phyloP scores from a whole-genome alignment of 2,888 invertebrate species.

The Phalangium opilio region DNA sequence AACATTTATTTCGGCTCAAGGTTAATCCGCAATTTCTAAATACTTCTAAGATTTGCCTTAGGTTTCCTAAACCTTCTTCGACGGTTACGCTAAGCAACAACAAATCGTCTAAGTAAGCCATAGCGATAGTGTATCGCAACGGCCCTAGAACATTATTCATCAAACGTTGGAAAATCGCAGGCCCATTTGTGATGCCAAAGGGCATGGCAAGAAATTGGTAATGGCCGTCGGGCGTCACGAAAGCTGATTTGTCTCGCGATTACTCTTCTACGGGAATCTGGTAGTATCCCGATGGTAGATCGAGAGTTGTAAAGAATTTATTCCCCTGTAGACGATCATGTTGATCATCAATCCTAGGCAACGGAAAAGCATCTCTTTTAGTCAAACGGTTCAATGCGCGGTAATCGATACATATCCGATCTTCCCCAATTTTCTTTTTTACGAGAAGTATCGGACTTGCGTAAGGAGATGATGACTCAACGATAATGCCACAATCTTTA shows the following conservation, averaged over 20 bases:
- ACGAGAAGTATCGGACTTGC: background rate
- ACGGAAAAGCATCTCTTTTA: slow-evolving; percentile 5
- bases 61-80: background rate
- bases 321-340: background rate
- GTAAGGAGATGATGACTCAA: too few relatives aligned
- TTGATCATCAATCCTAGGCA: slow-evolving; percentile 7
- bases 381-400: slow-evolving; percentile 9
- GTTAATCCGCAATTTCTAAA: background rate
- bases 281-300: slow-evolving; percentile 1
- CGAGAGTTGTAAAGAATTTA: slow-evolving; percentile 2
- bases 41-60: background rate
- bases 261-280: background rate
- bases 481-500: too few relatives aligned
- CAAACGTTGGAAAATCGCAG: background rate
- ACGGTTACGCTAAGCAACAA: background rate
- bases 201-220: background rate
- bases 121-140: background rate
- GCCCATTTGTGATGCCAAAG: slow-evolving; percentile 1
- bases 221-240: background rate
- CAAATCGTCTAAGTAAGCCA: slow-evolving; percentile 4
- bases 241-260: background rate
- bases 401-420: slow-evolving; percentile 13
- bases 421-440: slow-evolving; percentile 7
- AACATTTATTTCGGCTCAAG: slow-evolving; percentile 3
- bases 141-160: background rate